Conservation (phyloP, 1,140 invertebrate genomes). For the Caerostris extrusa region DNA sequence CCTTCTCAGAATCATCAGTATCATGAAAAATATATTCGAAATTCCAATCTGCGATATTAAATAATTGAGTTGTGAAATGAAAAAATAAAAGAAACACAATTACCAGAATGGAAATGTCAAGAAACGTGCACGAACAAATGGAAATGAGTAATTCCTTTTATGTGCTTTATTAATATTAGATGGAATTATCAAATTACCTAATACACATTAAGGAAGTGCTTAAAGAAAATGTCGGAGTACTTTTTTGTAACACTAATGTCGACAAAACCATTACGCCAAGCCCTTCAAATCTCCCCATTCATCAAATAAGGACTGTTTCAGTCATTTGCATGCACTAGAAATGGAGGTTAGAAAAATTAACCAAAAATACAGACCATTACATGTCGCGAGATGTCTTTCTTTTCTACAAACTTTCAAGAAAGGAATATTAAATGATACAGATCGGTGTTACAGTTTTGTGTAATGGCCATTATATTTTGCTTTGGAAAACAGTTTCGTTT, state of each 20-base stretch:
- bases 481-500: not conserved
- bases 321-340: conserved; percentile 2
- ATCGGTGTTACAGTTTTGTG: not conserved
- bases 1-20: no score
- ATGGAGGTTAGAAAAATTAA: not conserved
- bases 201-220: not conserved
- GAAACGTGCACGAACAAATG: not conserved
- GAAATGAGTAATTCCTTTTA: not conserved
- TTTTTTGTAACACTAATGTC: not conserved
- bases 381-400: not conserved
- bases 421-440: not conserved
- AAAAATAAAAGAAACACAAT: not conserved
- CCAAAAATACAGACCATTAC: not conserved
- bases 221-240: not conserved
- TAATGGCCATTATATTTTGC: not conserved
- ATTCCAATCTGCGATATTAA: not conserved
- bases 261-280: not conserved
- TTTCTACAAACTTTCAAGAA: not conserved
- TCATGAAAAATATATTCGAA: not conserved
- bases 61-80: not conserved
- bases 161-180: conserved; percentile 23
- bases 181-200: conserved; percentile 26
- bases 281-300: not conserved
- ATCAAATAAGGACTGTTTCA: not conserved
- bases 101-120: not conserved